phyloP scores from a whole-genome alignment of 2,113 vertebrate genomes.

The Pimephales promelas region DNA sequence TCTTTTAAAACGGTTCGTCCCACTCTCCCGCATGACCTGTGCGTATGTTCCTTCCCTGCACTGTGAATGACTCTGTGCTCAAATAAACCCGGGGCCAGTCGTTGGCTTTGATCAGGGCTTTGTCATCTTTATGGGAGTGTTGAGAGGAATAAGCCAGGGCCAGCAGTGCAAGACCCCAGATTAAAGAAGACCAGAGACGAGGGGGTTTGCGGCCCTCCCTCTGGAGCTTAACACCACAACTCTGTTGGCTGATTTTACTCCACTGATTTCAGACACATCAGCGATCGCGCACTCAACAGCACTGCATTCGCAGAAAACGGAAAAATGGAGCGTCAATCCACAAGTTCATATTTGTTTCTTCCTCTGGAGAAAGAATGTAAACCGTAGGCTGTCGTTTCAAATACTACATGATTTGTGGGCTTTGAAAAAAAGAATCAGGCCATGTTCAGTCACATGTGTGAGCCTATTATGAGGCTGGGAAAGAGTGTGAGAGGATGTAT shows the following conservation, averaged over 20 bases:
- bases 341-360: slow-evolving; percentile 52
- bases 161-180: slow-evolving; percentile 46
- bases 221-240: neutral
- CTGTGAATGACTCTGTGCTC: slow-evolving; percentile 45
- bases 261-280: slow-evolving; percentile 26
- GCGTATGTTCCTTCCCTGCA: slow-evolving; percentile 33
- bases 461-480: slow-evolving; percentile 31
- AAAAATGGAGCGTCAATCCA: slow-evolving; percentile 42
- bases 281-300: neutral
- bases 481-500: slow-evolving; percentile 54
- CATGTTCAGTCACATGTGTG: slow-evolving; percentile 28
- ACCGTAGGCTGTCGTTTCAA: slow-evolving; percentile 55
- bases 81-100: slow-evolving; percentile 55
- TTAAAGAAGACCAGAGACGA: slow-evolving; percentile 36
- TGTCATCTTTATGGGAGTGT: slow-evolving; percentile 82
- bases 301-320: slow-evolving; percentile 33
- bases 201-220: neutral
- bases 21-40: slow-evolving; percentile 39
- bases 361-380: slow-evolving; percentile 65
- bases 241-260: slow-evolving; percentile 19
- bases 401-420: slow-evolving; percentile 39
- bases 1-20: slow-evolving; percentile 59
- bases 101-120: slow-evolving; percentile 75
- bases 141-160: slow-evolving; percentile 77
- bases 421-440: slow-evolving; percentile 1